These are phyloP conservation scores for Eretmodus cyanostictus DNA, from an alignment of 2,113 vertebrate genomes.

Conservation along the genomic window DNA sequence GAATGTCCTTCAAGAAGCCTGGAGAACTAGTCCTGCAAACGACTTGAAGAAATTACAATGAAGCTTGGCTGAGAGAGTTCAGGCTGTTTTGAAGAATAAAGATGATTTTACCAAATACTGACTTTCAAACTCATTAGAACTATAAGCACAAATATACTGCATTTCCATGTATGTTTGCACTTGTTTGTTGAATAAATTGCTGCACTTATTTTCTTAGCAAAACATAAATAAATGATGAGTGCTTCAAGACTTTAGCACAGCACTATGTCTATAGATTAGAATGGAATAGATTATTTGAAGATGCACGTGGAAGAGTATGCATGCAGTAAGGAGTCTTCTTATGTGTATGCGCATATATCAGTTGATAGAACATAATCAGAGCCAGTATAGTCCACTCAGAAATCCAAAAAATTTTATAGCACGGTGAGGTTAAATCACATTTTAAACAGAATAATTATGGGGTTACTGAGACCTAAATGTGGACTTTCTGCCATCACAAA, in stretches of 20 bases:
- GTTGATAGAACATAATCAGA: neutral
- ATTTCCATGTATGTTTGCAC: neutral
- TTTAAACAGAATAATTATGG: neutral
- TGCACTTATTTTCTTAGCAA: neutral
- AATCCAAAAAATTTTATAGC: neutral
- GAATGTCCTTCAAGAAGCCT: neutral
- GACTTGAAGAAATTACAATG: neutral
- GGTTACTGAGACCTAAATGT: neutral
- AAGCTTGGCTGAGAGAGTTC: neutral
- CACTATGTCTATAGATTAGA: neutral
- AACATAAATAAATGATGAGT: neutral
- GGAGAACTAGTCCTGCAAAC: neutral
- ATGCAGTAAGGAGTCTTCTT: neutral
- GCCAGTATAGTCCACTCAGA: neutral
- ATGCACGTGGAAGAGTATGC: neutral
- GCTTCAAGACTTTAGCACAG: neutral
- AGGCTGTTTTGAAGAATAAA: neutral
- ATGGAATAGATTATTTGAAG: neutral
- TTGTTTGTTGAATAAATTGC: neutral
- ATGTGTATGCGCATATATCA: neutral
- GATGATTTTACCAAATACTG: neutral
- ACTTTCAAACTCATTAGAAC: neutral
- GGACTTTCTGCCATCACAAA: neutral
- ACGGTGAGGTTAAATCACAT: neutral
- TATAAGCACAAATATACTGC: neutral